Base-by-base conservation (phyloP, 2,797 vertebrate species). In the Brotula barbata region DNA sequence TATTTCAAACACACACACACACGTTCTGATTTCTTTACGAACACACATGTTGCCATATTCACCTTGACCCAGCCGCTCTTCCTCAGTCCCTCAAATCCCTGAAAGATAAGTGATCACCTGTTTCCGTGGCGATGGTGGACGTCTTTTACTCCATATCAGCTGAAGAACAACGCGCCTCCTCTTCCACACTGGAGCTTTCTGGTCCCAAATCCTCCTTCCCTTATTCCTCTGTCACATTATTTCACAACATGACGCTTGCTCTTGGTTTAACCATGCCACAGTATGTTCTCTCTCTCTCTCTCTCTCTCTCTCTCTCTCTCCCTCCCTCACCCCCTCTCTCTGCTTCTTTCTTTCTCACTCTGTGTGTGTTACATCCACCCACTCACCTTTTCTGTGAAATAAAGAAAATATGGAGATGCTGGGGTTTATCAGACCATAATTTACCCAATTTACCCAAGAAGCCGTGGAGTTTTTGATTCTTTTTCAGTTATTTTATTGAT, bases 31-130 rank as follows among this genome's bases (percentile, higher is more conserved):
- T 16, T 6, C 28, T 14, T 13, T 6, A 3, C 20, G 16, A 5
- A 15, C 19, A 57, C 7, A 49, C 15, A 45, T 39, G 22, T 21
- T 9, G 7, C 8, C 67, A 56, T 34, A 19, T 7, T 1, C 59
- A 42, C 23, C 43, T 53, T 51, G 44, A 64, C 25, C 7, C 25
- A n/a, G n/a, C n/a, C n/a, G n/a, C n/a, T n/a, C n/a, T n/a, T n/a
- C n/a, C n/a, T n/a, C n/a, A n/a, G n/a, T n/a, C n/a, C n/a, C n/a
- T n/a, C n/a, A n/a, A n/a, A n/a, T n/a, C n/a, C n/a, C n/a, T n/a
- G n/a, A n/a, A 53, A 71, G 54, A 20, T 2, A 57, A 17, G 58
- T 15, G 7, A 56, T 90, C 83, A 91, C 89, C 89, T 91, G 84
- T 82, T 75, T 80, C 75, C 59, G 4, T 55, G 41, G 62, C 68